These are phyloP conservation scores for Thalassarche chlororhynchos DNA, from an alignment of 2,113 vertebrate genomes.

Conservation along the genomic window DNA sequence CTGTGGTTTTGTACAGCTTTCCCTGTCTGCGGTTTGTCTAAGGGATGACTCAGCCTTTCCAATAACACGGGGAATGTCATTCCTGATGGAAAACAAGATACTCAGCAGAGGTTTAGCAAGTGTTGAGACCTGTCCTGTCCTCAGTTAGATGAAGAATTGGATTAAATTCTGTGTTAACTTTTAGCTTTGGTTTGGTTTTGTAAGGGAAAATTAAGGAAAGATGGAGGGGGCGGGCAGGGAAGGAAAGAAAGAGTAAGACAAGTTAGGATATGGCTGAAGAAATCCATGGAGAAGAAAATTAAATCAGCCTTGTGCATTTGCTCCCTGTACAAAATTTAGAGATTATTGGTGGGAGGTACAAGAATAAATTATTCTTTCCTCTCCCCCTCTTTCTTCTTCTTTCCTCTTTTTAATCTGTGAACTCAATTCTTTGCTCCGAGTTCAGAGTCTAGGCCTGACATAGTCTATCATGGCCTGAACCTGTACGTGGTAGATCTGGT, in stretches of 20 bases:
- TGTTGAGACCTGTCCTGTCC: fast-evolving
- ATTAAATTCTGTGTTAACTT: background rate
- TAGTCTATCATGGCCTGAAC: background rate
- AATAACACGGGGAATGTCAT: background rate
- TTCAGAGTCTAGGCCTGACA: background rate
- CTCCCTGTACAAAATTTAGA: background rate
- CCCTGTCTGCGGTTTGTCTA: background rate
- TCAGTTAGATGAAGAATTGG: background rate
- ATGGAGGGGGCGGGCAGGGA: no score
- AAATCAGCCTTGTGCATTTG: background rate
- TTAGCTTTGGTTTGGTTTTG: background rate
- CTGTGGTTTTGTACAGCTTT: background rate
- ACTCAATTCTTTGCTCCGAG: background rate
- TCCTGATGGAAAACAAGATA: background rate
- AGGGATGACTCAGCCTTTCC: background rate
- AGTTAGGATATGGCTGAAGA: background rate
- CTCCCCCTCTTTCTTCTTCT: background rate
- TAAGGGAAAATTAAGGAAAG: background rate
- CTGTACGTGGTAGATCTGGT: fast-evolving
- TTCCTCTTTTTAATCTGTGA: background rate
- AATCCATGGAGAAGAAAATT: background rate
- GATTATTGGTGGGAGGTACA: background rate
- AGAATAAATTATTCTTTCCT: background rate
- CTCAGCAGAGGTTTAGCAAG: background rate
- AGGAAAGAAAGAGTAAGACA: background rate